phyloP scores from a whole-genome alignment of 92 coral and sea anemone species.

The Pocillopora meandrina region DNA sequence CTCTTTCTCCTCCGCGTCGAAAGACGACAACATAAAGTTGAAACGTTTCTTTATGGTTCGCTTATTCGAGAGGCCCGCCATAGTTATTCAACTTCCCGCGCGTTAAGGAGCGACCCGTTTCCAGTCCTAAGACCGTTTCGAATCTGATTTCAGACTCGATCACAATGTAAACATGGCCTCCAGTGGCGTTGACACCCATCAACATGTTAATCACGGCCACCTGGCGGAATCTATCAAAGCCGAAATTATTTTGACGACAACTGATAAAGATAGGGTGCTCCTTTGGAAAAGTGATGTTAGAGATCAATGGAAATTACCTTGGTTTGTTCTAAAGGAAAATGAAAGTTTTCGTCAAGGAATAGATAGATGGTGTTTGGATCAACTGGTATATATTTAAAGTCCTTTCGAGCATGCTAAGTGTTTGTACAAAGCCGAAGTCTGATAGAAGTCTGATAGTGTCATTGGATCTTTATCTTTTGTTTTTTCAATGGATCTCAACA shows the following conservation, averaged over 20 bases:
- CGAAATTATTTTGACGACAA: conserved; percentile 54
- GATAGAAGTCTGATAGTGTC: too few species aligned
- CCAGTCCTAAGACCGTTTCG: conserved; percentile 46
- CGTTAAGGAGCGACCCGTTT: conserved; percentile 3
- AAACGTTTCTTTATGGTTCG: conserved; percentile 60
- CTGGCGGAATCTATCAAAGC: neutral
- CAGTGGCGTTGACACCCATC: neutral
- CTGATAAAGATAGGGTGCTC: conserved; percentile 44
- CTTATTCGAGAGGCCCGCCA: conserved; percentile 51
- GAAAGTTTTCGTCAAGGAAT: conserved; percentile 58
- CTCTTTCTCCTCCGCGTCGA: conserved; percentile 72
- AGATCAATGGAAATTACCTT: conserved; percentile 68
- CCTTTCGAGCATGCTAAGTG: neutral
- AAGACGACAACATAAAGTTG: conserved; percentile 82
- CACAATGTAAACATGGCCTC: conserved; percentile 28
- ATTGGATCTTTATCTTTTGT: too few species aligned
- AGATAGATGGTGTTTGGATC: conserved; percentile 42
- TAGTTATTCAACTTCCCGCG: conserved; percentile 67
- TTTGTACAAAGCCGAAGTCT: too few species aligned
- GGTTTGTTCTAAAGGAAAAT: conserved; percentile 33
- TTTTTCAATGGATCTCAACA: too few species aligned
- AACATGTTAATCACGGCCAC: neutral
- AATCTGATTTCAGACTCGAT: neutral
- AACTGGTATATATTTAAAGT: conserved; percentile 38
- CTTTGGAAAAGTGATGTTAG: conserved; percentile 50